Evolutionary conservation across 2,113 vertebrate species (phyloP), one percentile per base, ranked within the genome.

Genomic region (Burhinus bistriatus): DNA sequence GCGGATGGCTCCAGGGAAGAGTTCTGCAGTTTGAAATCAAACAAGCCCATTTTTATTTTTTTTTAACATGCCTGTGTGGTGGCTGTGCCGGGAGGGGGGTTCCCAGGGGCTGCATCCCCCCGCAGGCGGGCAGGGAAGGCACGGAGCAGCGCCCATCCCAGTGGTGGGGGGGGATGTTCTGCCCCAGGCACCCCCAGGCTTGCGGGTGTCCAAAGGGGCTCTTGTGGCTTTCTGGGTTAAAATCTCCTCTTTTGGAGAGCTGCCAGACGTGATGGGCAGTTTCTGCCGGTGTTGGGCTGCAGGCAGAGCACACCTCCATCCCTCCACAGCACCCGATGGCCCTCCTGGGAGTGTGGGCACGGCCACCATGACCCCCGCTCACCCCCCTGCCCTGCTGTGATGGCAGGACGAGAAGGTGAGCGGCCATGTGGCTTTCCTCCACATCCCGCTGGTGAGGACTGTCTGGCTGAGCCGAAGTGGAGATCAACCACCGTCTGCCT

Each of bases 1-100:
- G 96, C 36, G 4, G 92, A 92, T 89, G 93, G 94, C 97, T 97
- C 95, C 76, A 30, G 96, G 97, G 96, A 96, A 90, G 96, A 92
- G 96, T 81, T 87, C 93, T 93, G 85, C 92, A 93, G 90, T 85
- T 93, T 85, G 78, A 95, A 95, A 93, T 82, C 95, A 96, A 97
- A 94, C 64, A 93, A 96, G 72, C n/a, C 68, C 51, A 4, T 54
- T 81, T 82, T 64, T 90, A 10, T 32, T n/a, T 59, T 15, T 76
- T 77, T 62, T 15, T 22, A 45, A 66, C 38, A 0, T 23, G 55
- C 2, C 30, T 51, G 58, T 55, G 72, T 1, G 5, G 54, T 36
- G 64, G 30, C 72, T 61, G 51, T 19, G 66, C 16, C 0, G 0
- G 58, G 49, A 51, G 70, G 17, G 57, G 71, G 51, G 19, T 9